Evolutionary conservation across 2,113 vertebrate species (phyloP).

Genomic region (Phrynosoma blainvillii): DNA sequence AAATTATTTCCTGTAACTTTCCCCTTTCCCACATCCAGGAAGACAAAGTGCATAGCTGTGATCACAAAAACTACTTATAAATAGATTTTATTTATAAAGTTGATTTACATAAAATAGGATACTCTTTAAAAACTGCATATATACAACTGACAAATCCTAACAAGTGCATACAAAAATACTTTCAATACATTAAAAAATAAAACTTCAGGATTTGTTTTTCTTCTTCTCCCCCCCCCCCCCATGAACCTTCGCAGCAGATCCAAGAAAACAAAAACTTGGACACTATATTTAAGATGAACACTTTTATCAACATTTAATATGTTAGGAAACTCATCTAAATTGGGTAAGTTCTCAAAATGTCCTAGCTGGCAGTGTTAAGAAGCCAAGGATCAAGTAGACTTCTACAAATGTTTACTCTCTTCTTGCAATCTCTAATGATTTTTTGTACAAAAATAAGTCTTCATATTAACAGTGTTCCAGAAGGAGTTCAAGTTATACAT

Average conservation of each 20-base stretch:
- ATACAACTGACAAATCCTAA: constrained; percentile 79
- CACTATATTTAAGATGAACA: constrained; percentile 41
- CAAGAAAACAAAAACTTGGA: constrained; percentile 54
- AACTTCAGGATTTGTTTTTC: constrained; percentile 66
- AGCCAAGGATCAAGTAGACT: constrained; percentile 48
- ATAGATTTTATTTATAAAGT: constrained; percentile 95
- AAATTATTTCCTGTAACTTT: not conserved
- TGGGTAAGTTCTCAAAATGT: constrained; percentile 46
- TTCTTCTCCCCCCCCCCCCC: constrained; percentile 8
- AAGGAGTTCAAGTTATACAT: constrained; percentile 70
- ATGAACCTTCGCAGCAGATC: constrained; percentile 71
- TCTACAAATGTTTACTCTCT: constrained; percentile 61
- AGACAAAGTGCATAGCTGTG: not conserved
- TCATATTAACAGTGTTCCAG: constrained; percentile 70
- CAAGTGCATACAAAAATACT: constrained; percentile 85
- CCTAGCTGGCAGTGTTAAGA: constrained; percentile 74
- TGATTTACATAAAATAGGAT: constrained; percentile 91
- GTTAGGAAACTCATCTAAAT: constrained; percentile 67
- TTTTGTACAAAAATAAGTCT: constrained; percentile 89
- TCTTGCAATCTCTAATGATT: constrained; percentile 64
- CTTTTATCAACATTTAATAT: constrained; percentile 69
- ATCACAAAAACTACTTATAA: constrained; percentile 78
- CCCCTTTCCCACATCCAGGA: not conserved
- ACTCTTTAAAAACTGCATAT: constrained; percentile 87
- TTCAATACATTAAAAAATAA: constrained; percentile 79